Percentiles rank a stretch among this genome's conserved stretches.
Evolutionary conservation across 2,888 invertebrate genomes (phyloP).

Genomic region (Nemotelus pantherinus): DNA sequence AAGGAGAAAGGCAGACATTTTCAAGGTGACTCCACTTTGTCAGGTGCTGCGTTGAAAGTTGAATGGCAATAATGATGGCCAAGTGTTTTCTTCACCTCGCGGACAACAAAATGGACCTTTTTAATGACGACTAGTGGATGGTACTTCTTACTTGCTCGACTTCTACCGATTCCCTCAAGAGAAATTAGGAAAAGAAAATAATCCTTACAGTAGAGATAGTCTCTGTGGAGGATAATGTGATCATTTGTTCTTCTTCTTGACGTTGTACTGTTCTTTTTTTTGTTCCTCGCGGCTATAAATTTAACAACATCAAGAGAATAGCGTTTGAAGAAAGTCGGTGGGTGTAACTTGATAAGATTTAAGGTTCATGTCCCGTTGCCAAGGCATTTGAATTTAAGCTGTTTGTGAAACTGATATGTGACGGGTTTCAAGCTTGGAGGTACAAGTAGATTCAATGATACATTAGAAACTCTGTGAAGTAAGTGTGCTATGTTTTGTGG

Average conservation of each 20-base stretch:
- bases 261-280: not conserved
- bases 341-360: not conserved
- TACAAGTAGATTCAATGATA: too few species aligned
- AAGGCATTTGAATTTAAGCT: conserved; percentile 7
- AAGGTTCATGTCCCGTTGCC: not conserved
- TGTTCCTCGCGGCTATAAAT: conserved; percentile 15
- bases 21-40: conserved; percentile 16
- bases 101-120: conserved; percentile 7
- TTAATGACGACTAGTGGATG: not conserved
- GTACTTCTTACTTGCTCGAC: not conserved
- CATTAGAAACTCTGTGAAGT: too few species aligned
- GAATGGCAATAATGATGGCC: conserved; percentile 8
- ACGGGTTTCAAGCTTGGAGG: too few species aligned
- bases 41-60: not conserved
- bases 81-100: conserved; percentile 10
- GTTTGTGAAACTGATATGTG: not conserved
- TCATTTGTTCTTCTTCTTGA: not conserved
- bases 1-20: not conserved
- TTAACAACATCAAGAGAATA: conserved; percentile 22
- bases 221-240: conserved; percentile 11
- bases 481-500: too few species aligned
- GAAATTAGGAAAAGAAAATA: not conserved
- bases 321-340: not conserved
- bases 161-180: not conserved
- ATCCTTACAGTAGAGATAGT: not conserved